Percentiles rank a stretch among this genome's conserved stretches.
Conservation (phyloP, 2,113 vertebrate genomes). For the Micronisus gabar region DNA sequence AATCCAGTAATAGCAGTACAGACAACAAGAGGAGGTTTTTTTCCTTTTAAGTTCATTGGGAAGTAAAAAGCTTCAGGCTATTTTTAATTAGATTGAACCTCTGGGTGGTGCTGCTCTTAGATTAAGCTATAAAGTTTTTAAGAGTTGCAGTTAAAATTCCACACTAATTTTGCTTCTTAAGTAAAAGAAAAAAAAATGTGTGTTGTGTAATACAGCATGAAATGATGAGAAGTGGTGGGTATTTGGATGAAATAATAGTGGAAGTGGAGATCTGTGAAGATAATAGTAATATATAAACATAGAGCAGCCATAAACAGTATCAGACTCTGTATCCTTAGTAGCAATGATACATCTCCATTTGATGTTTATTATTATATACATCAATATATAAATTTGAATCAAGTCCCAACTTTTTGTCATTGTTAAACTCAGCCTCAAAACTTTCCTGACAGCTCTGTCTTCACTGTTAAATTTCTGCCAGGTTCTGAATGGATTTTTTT, state of each 20-base stretch:
- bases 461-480: not conserved
- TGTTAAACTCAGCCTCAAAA: not conserved
- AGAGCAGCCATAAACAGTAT: not conserved
- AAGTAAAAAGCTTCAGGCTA: constrained; percentile 1
- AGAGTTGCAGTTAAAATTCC: not conserved
- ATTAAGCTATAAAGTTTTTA: not conserved
- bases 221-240: not conserved
- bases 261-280: not conserved
- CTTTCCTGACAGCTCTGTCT: not conserved
- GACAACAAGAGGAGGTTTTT: not conserved
- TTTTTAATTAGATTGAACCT: constrained; percentile 25
- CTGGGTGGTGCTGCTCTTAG: not conserved
- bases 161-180: not conserved
- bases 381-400: not conserved
- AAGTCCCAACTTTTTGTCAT: not conserved
- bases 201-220: not conserved
- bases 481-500: not conserved
- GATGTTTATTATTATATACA: not conserved
- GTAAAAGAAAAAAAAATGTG: not conserved
- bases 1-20: not conserved
- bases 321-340: not conserved
- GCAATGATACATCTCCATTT: not conserved
- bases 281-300: not conserved
- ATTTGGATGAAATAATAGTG: not conserved
- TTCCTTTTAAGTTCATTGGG: not conserved